A percentile compares a stretch with the other conserved stretches of the same genome.
Evolutionary conservation across 2,797 vertebrate species (phyloP).

Genomic region (Schizothorax lantsangensis): DNA sequence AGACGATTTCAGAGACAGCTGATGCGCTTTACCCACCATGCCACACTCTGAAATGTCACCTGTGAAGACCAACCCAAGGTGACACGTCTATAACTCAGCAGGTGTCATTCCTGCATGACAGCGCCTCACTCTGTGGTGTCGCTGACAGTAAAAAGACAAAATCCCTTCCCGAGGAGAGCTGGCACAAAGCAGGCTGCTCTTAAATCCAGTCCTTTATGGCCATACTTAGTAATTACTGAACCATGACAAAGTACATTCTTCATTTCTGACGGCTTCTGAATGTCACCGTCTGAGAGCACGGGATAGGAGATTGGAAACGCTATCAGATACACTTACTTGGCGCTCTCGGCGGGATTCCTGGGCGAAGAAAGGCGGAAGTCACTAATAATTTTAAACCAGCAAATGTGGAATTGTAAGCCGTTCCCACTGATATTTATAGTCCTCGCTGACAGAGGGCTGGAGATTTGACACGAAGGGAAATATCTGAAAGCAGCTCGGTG

Average conservation of each 20-base stretch:
- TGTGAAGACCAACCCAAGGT: conserved; percentile 24
- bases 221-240: conserved; percentile 46
- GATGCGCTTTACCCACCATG: background rate
- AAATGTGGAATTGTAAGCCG: conserved; percentile 43
- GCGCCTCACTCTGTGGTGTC: conserved; percentile 1
- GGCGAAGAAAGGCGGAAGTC: background rate
- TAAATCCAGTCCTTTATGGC: conserved; percentile 11
- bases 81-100: conserved; percentile 40
- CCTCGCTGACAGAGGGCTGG: conserved; percentile 41
- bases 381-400: conserved; percentile 44
- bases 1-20: background rate
- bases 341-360: background rate
- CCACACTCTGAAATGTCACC: conserved; percentile 28
- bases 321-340: conserved; percentile 33
- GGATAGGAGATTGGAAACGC: conserved; percentile 35
- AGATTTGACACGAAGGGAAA: conserved; percentile 32
- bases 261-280: conserved; percentile 35
- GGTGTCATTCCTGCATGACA: conserved; percentile 22
- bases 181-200: conserved; percentile 19
- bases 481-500: conserved; percentile 39
- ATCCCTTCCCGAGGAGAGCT: conserved; percentile 28
- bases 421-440: conserved; percentile 47
- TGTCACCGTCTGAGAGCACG: conserved; percentile 4
- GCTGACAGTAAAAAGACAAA: conserved; percentile 26
- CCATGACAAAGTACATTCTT: conserved; percentile 47